Conservation (phyloP, 2,888 invertebrate genomes). For the Toxonevra muliebris region DNA sequence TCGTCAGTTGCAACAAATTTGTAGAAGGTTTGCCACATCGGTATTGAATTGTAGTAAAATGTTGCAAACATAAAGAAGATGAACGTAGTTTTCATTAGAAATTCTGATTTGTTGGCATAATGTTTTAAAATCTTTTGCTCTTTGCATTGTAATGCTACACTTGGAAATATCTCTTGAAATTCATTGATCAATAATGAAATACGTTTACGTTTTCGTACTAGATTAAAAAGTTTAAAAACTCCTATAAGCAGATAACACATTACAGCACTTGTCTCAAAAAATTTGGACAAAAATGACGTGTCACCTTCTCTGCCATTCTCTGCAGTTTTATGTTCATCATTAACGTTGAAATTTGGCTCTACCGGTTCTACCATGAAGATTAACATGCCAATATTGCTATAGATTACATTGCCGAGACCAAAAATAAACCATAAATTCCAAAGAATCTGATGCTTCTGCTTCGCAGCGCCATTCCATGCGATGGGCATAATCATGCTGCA, state of each 20-base stretch:
- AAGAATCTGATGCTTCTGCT: not conserved
- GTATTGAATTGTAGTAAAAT: constrained; percentile 45
- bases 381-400: too few relatives aligned
- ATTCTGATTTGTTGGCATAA: constrained; percentile 38
- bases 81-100: constrained; percentile 39
- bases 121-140: constrained; percentile 22
- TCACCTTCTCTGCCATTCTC: too few relatives aligned
- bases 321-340: too few relatives aligned
- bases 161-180: constrained; percentile 36
- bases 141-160: constrained; percentile 15
- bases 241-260: constrained; percentile 3
- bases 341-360: too few relatives aligned
- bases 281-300: too few relatives aligned
- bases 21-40: constrained; percentile 43
- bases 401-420: too few relatives aligned
- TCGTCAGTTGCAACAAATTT: constrained; percentile 38
- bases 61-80: constrained; percentile 40
- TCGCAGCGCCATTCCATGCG: constrained; percentile 37
- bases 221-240: constrained; percentile 13
- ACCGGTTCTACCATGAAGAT: too few relatives aligned
- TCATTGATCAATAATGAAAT: constrained; percentile 21
- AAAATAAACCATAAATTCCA: too few relatives aligned
- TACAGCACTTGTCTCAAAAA: not conserved
- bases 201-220: constrained; percentile 3
- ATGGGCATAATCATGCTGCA: constrained; percentile 43